Conservation (phyloP, 2,113 vertebrate genomes). For the Alligator mississippiensis region DNA sequence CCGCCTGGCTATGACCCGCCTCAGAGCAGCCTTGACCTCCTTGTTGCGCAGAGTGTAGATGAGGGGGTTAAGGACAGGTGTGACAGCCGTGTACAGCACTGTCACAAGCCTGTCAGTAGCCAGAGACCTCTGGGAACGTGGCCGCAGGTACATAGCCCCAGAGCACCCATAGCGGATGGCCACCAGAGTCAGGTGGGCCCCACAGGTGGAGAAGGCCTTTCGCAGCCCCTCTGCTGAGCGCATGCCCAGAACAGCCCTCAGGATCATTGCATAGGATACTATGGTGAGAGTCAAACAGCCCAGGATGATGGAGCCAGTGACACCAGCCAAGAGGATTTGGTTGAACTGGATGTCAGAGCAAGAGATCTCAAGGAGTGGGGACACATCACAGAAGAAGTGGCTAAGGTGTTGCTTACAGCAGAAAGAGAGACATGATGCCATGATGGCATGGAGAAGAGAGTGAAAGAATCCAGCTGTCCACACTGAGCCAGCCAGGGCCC, state of each 20-base stretch:
- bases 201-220: background rate
- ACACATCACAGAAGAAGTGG: background rate
- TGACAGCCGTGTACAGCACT: background rate
- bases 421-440: background rate
- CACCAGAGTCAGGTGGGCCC: slow-evolving; percentile 3
- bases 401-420: background rate
- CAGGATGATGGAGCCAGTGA: background rate
- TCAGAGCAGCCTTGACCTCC: background rate
- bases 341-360: background rate
- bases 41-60: background rate
- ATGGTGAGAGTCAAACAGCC: background rate
- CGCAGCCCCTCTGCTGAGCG: background rate
- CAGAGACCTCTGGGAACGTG: background rate
- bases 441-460: background rate
- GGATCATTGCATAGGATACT: background rate
- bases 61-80: background rate
- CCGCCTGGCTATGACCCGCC: background rate
- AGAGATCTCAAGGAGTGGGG: background rate
- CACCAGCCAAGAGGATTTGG: background rate
- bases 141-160: background rate
- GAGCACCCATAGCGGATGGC: background rate
- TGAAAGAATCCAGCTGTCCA: background rate
- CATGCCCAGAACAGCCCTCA: background rate
- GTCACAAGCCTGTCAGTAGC: background rate
- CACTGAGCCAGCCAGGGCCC: background rate